Percentiles rank a stretch among this genome's conserved stretches.
These are phyloP conservation scores for Corythaixoides concolor DNA, from an alignment of 2,113 vertebrate species.

Conservation along the genomic window DNA sequence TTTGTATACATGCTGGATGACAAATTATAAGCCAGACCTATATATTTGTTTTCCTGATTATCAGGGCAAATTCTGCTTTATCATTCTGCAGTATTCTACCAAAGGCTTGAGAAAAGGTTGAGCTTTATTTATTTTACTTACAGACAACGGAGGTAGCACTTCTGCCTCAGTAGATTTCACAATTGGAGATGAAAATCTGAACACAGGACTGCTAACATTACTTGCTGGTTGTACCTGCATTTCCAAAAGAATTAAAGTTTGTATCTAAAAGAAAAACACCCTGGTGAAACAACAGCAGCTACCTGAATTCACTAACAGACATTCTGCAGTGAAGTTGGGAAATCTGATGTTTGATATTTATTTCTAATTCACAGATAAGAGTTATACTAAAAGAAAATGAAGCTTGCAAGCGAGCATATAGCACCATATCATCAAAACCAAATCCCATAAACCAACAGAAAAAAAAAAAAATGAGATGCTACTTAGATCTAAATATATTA, in stretches of 20 bases:
- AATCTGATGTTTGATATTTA: background rate
- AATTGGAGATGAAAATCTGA: slow-evolving; percentile 95
- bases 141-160: slow-evolving; percentile 84
- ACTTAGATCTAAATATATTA: background rate
- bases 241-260: slow-evolving; percentile 57
- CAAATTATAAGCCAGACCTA: background rate
- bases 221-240: slow-evolving; percentile 71
- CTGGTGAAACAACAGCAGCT: background rate
- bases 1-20: background rate
- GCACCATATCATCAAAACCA: background rate
- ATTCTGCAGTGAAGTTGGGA: background rate
- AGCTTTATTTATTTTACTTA: slow-evolving; percentile 74
- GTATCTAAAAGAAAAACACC: background rate
- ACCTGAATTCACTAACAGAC: background rate
- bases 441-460: background rate
- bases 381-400: background rate
- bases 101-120: background rate
- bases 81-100: background rate
- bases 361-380: background rate
- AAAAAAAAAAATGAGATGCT: background rate
- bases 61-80: background rate
- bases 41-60: background rate
- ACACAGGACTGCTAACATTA: slow-evolving; percentile 76
- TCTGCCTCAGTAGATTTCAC: slow-evolving; percentile 92
- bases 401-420: background rate